Conservation (phyloP, 1,140 invertebrate genomes). For the Chionoecetes opilio region DNA sequence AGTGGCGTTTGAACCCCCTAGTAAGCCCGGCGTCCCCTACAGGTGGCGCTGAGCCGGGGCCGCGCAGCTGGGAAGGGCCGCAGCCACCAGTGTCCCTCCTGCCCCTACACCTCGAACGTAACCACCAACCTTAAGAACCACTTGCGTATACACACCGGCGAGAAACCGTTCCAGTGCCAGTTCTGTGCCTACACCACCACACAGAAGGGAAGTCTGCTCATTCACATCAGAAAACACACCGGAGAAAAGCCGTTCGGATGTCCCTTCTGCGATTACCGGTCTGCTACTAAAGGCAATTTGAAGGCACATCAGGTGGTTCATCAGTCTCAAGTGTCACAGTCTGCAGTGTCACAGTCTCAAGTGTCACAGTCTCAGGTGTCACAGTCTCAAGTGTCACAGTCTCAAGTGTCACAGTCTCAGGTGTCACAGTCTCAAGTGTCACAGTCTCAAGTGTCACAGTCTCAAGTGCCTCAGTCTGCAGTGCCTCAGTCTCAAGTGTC, state of each 20-base stretch:
- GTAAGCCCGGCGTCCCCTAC: slow-evolving; percentile 73
- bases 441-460: no score
- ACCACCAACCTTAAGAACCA: slow-evolving; percentile 72
- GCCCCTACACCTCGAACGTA: slow-evolving; percentile 58
- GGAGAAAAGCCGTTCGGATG: slow-evolving; percentile 67
- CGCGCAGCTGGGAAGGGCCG: slow-evolving; percentile 54
- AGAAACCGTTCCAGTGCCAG: slow-evolving; percentile 62
- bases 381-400: no score
- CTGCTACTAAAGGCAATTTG: slow-evolving; percentile 64
- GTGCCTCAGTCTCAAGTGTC: no score
- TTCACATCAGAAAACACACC: slow-evolving; percentile 69
- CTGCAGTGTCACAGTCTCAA: no score
- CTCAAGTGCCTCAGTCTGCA: no score
- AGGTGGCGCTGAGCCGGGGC: slow-evolving; percentile 59
- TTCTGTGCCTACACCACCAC: slow-evolving; percentile 63
- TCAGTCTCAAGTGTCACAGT: not conserved
- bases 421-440: no score
- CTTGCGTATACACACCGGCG: slow-evolving; percentile 66
- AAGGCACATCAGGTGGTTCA: slow-evolving; percentile 52
- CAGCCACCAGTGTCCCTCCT: slow-evolving; percentile 63
- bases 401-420: no score
- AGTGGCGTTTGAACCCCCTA: not conserved
- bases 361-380: no score
- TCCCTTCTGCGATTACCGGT: slow-evolving; percentile 54
- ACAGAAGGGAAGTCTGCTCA: slow-evolving; percentile 62